A percentile compares a stretch with the other conserved stretches of the same genome.
These are phyloP conservation scores for Microctonus aethiopoides DNA, from an alignment of 2,888 invertebrate species.

Conservation along the genomic window DNA sequence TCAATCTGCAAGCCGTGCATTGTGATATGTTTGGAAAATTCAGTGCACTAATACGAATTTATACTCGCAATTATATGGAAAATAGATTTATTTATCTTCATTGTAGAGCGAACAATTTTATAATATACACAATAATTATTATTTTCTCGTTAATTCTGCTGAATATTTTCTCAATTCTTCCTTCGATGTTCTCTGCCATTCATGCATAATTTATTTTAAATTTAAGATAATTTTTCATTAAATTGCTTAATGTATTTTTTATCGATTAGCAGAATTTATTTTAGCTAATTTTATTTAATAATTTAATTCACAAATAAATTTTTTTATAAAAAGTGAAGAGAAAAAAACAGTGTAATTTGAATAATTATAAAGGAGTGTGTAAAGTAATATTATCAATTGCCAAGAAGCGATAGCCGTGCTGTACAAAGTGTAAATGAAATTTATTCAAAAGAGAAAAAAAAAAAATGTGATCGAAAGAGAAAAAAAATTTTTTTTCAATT, in stretches of 20 bases:
- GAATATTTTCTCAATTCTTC: background rate
- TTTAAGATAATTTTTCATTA: no score
- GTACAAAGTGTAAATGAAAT: background rate
- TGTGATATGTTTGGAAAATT: conserved; percentile 41
- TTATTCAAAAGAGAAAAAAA: background rate
- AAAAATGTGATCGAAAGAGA: background rate
- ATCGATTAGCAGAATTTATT: no score
- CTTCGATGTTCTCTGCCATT: background rate
- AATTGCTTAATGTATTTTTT: no score
- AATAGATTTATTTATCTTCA: conserved; percentile 1
- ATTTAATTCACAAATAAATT: background rate
- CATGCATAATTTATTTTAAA: background rate
- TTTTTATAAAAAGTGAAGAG: background rate
- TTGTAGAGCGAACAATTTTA: background rate
- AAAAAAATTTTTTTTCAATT: background rate
- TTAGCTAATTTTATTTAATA: background rate
- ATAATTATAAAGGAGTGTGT: background rate
- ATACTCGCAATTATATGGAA: conserved; percentile 8
- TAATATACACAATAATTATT: background rate
- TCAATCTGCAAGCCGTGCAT: conserved; percentile 79
- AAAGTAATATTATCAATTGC: conserved; percentile 9
- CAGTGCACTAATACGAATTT: conserved; percentile 30
- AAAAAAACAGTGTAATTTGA: background rate
- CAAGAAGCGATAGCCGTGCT: background rate
- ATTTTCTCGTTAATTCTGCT: background rate